Conservation (phyloP, 2,797 vertebrate genomes). For the Harpagifer antarcticus region DNA sequence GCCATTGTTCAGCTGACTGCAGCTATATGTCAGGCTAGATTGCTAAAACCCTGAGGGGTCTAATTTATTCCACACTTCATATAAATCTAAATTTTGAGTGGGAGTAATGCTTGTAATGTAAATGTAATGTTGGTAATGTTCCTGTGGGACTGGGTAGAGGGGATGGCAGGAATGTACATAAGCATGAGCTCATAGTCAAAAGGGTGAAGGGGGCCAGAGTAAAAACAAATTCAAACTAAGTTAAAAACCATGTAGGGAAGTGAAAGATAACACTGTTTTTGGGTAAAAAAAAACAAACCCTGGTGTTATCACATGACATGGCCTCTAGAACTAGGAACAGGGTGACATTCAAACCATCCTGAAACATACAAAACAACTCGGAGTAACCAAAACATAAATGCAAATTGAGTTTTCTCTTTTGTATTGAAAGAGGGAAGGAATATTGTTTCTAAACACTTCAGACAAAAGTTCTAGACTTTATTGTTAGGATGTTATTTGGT, state of each 20-base stretch:
- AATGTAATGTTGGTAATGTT: slow-evolving; percentile 28
- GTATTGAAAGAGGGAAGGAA: not conserved
- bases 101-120: slow-evolving; percentile 10
- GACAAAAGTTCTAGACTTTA: slow-evolving; percentile 9
- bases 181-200: slow-evolving; percentile 59
- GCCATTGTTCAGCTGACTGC: slow-evolving; percentile 45
- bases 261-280: slow-evolving; percentile 30
- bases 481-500: slow-evolving; percentile 5
- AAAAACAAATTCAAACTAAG: slow-evolving; percentile 45
- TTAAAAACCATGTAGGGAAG: slow-evolving; percentile 34
- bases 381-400: not conserved
- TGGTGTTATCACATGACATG: slow-evolving; percentile 25
- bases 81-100: slow-evolving; percentile 60
- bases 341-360: not conserved
- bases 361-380: slow-evolving; percentile 1
- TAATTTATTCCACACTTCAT: slow-evolving; percentile 33
- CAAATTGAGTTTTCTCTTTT: not conserved
- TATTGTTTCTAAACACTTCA: slow-evolving; percentile 9
- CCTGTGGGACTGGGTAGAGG: slow-evolving; percentile 24
- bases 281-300: slow-evolving; percentile 8
- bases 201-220: slow-evolving; percentile 51
- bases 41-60: slow-evolving; percentile 20
- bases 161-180: slow-evolving; percentile 31
- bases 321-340: not conserved
- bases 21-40: slow-evolving; percentile 34